phyloP scores from a whole-genome alignment of 2,797 vertebrate species.

The Gorsachius magnificus region DNA sequence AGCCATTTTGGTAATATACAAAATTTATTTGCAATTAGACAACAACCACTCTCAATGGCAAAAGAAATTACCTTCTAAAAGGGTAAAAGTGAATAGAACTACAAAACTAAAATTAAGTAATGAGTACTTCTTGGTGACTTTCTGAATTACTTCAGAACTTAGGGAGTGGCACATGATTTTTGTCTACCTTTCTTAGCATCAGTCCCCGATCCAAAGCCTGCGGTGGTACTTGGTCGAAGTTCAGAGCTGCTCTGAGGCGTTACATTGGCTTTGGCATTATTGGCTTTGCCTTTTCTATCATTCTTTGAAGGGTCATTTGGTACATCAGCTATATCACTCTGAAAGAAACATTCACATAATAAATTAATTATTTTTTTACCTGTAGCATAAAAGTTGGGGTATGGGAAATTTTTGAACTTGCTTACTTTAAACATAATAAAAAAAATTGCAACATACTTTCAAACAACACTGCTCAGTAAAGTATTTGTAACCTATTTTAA shows the following conservation, averaged over 20 bases:
- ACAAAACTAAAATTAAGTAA: background rate
- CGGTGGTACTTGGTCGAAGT: constrained; percentile 83
- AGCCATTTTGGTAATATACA: background rate
- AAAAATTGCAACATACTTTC: background rate
- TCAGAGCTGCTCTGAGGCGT: constrained; percentile 94
- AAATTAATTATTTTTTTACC: background rate
- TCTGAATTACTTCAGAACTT: background rate
- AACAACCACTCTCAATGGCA: background rate
- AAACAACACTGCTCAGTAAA: background rate
- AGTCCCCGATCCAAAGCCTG: constrained; percentile 78
- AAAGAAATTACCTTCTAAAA: background rate
- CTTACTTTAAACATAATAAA: background rate
- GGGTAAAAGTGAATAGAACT: background rate
- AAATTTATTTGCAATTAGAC: background rate
- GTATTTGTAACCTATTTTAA: background rate
- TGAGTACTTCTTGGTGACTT: background rate
- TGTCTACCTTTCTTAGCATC: constrained; percentile 88
- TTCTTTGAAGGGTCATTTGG: constrained; percentile 95
- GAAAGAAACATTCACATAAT: constrained; percentile 22
- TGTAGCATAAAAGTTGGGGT: background rate
- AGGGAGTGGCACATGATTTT: background rate
- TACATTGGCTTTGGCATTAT: constrained; percentile 88
- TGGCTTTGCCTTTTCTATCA: constrained; percentile 93
- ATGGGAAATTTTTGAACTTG: background rate
- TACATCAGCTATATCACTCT: constrained; percentile 98